Conservation (phyloP, 2,113 vertebrate genomes). For the Rhinopomastus cyanomelas region DNA sequence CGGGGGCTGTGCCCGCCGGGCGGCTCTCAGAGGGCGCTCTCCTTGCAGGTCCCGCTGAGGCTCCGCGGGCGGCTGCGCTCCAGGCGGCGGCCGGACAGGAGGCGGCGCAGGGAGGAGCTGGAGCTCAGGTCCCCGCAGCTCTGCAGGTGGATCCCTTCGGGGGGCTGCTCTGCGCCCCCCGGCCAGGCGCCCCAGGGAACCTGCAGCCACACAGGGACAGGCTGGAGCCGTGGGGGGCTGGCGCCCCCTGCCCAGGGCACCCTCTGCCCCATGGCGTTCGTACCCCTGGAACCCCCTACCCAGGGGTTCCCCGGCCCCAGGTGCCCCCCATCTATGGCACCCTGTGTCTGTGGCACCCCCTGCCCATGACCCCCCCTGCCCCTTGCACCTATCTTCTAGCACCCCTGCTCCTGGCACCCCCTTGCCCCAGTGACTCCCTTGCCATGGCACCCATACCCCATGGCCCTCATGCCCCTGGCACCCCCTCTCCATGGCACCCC, state of each 20-base stretch:
- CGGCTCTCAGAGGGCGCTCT: slow-evolving; percentile 77
- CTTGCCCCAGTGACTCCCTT: too few species aligned
- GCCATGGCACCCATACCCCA: too few species aligned
- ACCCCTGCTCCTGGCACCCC: too few species aligned
- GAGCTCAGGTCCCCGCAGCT: slow-evolving; percentile 95
- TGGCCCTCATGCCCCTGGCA: too few species aligned
- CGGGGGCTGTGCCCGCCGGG: accelerated
- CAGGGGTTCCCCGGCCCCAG: too few species aligned
- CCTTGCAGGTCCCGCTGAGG: slow-evolving; percentile 82
- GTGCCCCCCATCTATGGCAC: too few species aligned
- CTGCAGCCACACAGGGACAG: slow-evolving; percentile 44
- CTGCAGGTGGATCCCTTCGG: slow-evolving; percentile 88
- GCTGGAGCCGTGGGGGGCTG: background rate
- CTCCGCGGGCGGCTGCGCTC: slow-evolving; percentile 77
- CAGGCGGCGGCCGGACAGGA: slow-evolving; percentile 73
- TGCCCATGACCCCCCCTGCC: too few species aligned
- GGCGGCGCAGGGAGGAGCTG: slow-evolving; percentile 83
- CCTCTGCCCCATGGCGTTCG: too few species aligned
- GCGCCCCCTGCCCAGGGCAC: background rate
- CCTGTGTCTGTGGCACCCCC: too few species aligned
- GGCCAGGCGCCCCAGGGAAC: slow-evolving; percentile 77
- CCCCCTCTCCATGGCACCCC: too few species aligned
- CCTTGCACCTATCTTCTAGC: too few species aligned
- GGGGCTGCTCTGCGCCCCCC: slow-evolving; percentile 47
- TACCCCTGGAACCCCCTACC: too few species aligned